phyloP scores from a whole-genome alignment of 2,797 vertebrate species.

The Syndactyla subalaris region DNA sequence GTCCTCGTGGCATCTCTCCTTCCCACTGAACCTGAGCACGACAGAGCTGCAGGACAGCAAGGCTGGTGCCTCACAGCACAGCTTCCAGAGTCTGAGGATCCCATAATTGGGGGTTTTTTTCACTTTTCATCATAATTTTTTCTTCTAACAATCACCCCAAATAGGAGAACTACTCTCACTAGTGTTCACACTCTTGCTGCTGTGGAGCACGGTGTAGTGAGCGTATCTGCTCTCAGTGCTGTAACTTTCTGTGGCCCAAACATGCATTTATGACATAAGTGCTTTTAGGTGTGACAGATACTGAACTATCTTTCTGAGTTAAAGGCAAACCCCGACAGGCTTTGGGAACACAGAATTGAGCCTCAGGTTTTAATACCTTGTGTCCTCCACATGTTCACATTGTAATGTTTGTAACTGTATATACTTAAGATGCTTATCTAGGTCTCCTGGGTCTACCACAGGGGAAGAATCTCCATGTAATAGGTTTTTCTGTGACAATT shows the following conservation, averaged over 20 bases:
- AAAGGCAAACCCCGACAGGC: background rate
- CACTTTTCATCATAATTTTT: background rate
- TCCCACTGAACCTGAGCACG: background rate
- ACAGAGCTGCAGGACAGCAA: background rate
- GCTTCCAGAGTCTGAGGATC: background rate
- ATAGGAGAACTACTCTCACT: background rate
- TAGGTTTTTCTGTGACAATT: conserved; percentile 24
- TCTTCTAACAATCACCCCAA: background rate
- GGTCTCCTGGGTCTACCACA: background rate
- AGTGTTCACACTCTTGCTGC: background rate
- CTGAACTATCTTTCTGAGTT: background rate
- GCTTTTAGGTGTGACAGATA: background rate
- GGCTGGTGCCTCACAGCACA: background rate
- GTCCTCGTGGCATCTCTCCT: background rate
- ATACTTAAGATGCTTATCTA: background rate
- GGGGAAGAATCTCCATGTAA: background rate
- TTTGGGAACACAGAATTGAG: background rate
- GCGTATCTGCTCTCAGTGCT: background rate
- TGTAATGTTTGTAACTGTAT: background rate
- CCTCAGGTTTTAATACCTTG: background rate
- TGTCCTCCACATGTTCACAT: background rate
- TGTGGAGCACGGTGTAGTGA: background rate
- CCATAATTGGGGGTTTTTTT: rapidly evolving
- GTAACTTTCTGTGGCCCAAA: background rate
- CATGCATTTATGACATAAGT: background rate